Evolutionary conservation across 2,797 vertebrate species (phyloP).

Genomic region (Chaenodraco wilsoni): DNA sequence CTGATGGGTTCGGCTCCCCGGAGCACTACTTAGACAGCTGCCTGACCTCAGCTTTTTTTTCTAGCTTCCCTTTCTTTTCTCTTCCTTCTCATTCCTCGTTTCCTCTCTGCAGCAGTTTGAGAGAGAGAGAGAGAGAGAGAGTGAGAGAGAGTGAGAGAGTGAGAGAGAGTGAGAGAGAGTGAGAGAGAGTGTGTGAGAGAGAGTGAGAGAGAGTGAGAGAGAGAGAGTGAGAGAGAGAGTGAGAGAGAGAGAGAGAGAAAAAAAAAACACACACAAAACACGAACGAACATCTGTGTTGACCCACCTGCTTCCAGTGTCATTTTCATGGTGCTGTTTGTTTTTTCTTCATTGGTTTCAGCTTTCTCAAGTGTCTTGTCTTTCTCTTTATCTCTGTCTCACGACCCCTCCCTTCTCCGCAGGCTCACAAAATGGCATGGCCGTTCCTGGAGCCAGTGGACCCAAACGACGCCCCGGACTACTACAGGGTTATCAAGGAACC

Average conservation of each 20-base stretch:
- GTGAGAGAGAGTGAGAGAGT: neutral
- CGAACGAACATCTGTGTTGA: conserved; percentile 78
- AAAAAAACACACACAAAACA: too few species aligned
- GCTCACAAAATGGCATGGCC: conserved; percentile 99
- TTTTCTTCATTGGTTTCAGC: conserved; percentile 54
- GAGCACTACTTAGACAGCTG: conserved; percentile 65
- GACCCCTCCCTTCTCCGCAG: conserved; percentile 71
- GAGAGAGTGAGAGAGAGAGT: conserved; percentile 1
- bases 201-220: neutral
- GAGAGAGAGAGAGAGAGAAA: too few species aligned
- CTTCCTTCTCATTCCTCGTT: conserved; percentile 22
- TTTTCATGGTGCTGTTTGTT: conserved; percentile 69
- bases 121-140: neutral
- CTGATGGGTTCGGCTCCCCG: conserved; percentile 69
- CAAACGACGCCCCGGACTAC: conserved; percentile 97
- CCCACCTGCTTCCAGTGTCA: conserved; percentile 78
- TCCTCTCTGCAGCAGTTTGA: too few species aligned
- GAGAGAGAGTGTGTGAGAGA: neutral
- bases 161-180: conserved; percentile 18
- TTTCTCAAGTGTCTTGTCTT: conserved; percentile 62
- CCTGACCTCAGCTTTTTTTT: conserved; percentile 47
- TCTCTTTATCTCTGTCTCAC: conserved; percentile 15
- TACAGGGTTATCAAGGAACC: conserved; percentile 98
- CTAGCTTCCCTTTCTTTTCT: conserved; percentile 39
- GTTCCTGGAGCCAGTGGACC: conserved; percentile 96